Conservation (phyloP, 2,888 invertebrate genomes). For the Candidula unifasciata region DNA sequence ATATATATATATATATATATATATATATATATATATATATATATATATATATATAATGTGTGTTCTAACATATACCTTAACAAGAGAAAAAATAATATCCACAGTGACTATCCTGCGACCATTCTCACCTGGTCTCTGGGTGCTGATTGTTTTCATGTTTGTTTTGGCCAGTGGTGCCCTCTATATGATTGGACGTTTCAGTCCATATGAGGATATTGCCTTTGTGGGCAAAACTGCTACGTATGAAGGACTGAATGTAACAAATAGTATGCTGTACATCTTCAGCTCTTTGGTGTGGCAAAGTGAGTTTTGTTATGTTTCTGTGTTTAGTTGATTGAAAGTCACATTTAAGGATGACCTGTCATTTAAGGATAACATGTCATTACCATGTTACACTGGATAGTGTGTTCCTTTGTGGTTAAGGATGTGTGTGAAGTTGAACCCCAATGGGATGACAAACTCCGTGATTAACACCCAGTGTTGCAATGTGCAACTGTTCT, state of each 20-base stretch:
- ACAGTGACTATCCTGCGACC: conserved; percentile 39
- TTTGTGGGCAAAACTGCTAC: conserved; percentile 56
- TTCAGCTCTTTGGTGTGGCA: conserved; percentile 59
- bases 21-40: too few species aligned
- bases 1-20: too few species aligned
- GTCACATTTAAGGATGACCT: neutral
- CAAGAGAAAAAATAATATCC: neutral
- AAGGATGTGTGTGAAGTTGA: too few species aligned
- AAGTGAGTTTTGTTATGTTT: conserved; percentile 50
- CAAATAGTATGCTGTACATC: conserved; percentile 58
- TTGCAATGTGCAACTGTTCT: too few species aligned
- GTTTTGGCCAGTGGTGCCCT: conserved; percentile 50
- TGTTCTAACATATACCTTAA: neutral
- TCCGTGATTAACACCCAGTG: too few species aligned
- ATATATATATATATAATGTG: neutral
- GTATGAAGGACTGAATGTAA: conserved; percentile 56
- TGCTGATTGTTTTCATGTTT: conserved; percentile 53
- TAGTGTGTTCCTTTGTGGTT: too few species aligned
- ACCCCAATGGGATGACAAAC: too few species aligned
- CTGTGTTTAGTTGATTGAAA: neutral
- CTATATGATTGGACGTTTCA: conserved; percentile 57
- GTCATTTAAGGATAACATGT: neutral
- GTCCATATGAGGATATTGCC: conserved; percentile 57
- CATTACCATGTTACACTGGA: too few species aligned
- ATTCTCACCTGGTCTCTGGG: conserved; percentile 56